Conservation (phyloP, 2,113 vertebrate genomes). For the Petrocephalus zakoni region DNA sequence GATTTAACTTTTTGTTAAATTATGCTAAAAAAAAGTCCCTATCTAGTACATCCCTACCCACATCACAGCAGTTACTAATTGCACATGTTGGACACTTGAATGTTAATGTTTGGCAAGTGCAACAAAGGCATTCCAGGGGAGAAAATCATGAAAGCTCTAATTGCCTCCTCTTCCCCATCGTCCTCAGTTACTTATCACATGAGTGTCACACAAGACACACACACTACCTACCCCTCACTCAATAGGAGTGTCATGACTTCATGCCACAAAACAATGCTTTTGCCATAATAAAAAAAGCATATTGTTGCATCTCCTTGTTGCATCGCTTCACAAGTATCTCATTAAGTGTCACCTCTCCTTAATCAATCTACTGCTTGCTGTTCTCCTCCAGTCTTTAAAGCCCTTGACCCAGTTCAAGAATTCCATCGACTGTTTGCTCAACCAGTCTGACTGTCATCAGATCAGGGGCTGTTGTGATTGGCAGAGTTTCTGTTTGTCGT, state of each 20-base stretch:
- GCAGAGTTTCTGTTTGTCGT: background rate
- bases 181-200: background rate
- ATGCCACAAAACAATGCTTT: background rate
- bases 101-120: background rate
- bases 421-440: background rate
- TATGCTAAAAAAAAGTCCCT: background rate
- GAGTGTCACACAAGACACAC: background rate
- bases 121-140: background rate
- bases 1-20: background rate
- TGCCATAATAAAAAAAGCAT: conserved; percentile 11
- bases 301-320: conserved; percentile 2
- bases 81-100: background rate
- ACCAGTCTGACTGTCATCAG: background rate
- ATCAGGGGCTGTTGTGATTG: background rate
- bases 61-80: background rate
- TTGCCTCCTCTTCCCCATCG: background rate
- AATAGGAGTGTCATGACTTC: background rate
- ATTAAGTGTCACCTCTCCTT: conserved; percentile 8
- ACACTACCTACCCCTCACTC: background rate
- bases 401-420: conserved; percentile 1
- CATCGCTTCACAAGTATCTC: background rate
- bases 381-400: background rate
- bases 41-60: conserved; percentile 1
- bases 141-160: background rate
- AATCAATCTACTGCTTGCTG: background rate